Percentiles rank a stretch among this genome's conserved stretches.
Evolutionary conservation across 2,888 invertebrate genomes (phyloP).

Genomic region (Eugnorisma glareosa): DNA sequence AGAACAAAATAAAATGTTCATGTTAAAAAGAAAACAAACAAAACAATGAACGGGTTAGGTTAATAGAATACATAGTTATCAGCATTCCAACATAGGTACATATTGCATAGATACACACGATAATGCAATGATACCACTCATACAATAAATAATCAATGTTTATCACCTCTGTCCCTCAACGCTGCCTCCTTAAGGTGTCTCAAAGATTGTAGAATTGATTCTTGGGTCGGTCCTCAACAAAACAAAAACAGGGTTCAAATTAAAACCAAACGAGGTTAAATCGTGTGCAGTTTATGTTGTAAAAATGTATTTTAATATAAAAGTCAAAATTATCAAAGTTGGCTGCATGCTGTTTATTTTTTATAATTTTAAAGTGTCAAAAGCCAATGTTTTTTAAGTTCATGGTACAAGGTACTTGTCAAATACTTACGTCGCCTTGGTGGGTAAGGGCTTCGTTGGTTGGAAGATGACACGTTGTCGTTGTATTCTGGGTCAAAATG

Average conservation of each 20-base stretch:
- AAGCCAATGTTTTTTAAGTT: conserved; percentile 50
- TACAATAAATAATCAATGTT: conserved; percentile 73
- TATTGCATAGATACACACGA: conserved; percentile 62
- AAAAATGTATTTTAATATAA: conserved; percentile 61
- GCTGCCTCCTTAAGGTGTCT: conserved; percentile 84
- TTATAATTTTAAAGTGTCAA: conserved; percentile 42
- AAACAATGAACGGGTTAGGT: conserved; percentile 42
- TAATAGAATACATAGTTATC: conserved; percentile 56
- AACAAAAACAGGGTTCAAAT: conserved; percentile 79
- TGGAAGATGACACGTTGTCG: conserved; percentile 96
- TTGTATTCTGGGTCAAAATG: conserved; percentile 93
- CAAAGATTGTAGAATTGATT: conserved; percentile 83
- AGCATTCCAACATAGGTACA: conserved; percentile 53
- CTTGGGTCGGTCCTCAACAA: conserved; percentile 84
- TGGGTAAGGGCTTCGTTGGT: conserved; percentile 96
- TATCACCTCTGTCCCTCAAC: conserved; percentile 82
- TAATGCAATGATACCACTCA: conserved; percentile 70
- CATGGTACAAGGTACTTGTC: background rate
- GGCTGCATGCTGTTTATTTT: conserved; percentile 61
- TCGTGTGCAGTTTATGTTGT: conserved; percentile 68
- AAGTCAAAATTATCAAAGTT: conserved; percentile 60
- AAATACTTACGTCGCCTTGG: conserved; percentile 95
- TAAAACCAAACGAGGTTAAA: conserved; percentile 69
- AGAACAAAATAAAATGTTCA: conserved; percentile 45
- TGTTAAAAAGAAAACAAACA: conserved; percentile 40